Percentiles rank a stretch among this genome's conserved stretches.
Evolutionary conservation across 2,113 vertebrate genomes (phyloP).

Genomic region (Myrmecobius fasciatus): DNA sequence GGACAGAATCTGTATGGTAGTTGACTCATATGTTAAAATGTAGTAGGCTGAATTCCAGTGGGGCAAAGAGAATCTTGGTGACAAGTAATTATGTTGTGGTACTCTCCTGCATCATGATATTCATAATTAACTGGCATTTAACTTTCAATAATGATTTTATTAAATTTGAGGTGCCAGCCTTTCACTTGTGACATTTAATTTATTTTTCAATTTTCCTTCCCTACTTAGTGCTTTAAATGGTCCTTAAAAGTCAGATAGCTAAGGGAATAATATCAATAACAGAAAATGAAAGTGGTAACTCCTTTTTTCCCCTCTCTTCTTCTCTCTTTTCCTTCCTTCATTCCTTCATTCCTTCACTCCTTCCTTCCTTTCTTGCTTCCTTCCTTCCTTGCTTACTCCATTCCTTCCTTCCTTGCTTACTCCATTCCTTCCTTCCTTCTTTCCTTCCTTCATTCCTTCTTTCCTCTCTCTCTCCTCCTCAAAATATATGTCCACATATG

Average conservation of each 20-base stretch:
- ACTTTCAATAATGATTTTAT: conserved; percentile 67
- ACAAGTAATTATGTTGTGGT: conserved; percentile 14
- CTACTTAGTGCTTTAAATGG: conserved; percentile 47
- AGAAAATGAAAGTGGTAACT: neutral
- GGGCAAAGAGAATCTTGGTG: conserved; percentile 2
- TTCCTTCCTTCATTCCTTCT: too few relatives aligned
- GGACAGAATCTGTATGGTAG: neutral
- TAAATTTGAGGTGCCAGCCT: conserved; percentile 64
- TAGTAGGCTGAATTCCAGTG: conserved; percentile 26
- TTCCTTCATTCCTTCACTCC: neutral
- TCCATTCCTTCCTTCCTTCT: too few relatives aligned
- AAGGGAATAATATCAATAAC: conserved; percentile 4
- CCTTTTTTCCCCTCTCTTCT: neutral
- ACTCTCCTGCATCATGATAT: conserved; percentile 31
- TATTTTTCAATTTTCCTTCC: conserved; percentile 65
- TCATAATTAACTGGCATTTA: conserved; percentile 68
- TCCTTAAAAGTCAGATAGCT: conserved; percentile 51
- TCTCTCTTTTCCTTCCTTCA: neutral
- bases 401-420: too few relatives aligned
- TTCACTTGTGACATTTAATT: conserved; percentile 69
- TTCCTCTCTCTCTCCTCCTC: neutral
- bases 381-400: too few relatives aligned
- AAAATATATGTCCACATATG: conserved; percentile 15
- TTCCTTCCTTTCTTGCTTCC: too few relatives aligned
- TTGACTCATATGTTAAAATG: neutral